These are phyloP conservation scores for Pagrus major DNA, from an alignment of 2,113 vertebrate species.

Conservation along the genomic window DNA sequence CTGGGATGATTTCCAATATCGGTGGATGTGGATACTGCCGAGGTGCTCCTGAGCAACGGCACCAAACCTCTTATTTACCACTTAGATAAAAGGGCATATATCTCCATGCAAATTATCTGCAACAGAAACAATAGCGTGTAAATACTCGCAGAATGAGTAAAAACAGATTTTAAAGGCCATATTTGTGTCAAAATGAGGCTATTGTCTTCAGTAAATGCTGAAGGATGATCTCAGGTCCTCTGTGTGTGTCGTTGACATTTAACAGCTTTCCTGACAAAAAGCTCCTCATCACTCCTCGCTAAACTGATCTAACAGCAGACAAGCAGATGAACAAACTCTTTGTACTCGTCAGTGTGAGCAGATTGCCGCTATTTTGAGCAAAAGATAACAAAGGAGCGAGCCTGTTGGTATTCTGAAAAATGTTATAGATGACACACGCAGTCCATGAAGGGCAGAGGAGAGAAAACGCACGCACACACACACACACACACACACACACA, in stretches of 20 bases:
- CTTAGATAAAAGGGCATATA: not conserved
- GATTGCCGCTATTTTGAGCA: slow-evolving; percentile 28
- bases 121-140: not conserved
- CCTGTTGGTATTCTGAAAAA: slow-evolving; percentile 40
- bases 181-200: not conserved
- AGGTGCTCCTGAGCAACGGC: slow-evolving; percentile 15
- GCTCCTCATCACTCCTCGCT: slow-evolving; percentile 22
- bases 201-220: slow-evolving; percentile 9
- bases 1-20: slow-evolving; percentile 26
- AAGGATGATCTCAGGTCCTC: slow-evolving; percentile 17
- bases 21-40: not conserved
- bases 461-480: not conserved
- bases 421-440: slow-evolving; percentile 18
- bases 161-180: not conserved
- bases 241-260: slow-evolving; percentile 60
- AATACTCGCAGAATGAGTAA: not conserved
- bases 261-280: slow-evolving; percentile 36
- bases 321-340: slow-evolving; percentile 33
- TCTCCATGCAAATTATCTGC: not conserved
- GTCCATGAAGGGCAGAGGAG: slow-evolving; percentile 18
- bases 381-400: slow-evolving; percentile 5
- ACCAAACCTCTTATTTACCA: not conserved
- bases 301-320: slow-evolving; percentile 45
- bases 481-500: not conserved
- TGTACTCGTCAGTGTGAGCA: slow-evolving; percentile 14